Conservation (phyloP, 2,113 vertebrate genomes). For the Fulica atra region DNA sequence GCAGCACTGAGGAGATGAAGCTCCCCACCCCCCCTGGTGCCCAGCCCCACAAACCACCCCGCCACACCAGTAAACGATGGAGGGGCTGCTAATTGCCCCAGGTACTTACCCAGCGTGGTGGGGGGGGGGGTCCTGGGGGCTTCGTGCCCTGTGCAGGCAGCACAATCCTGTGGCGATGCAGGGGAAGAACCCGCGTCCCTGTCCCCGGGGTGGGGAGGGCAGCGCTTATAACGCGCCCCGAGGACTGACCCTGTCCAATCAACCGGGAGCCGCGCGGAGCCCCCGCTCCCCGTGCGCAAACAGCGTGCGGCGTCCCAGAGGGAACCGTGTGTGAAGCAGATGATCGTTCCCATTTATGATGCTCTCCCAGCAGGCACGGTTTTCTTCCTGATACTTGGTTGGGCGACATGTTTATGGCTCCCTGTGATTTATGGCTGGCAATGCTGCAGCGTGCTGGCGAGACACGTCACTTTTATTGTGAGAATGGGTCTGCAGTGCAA, state of each 20-base stretch:
- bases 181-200: not conserved
- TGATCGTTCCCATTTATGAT: not conserved
- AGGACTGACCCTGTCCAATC: not conserved
- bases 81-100: not conserved
- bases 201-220: not conserved
- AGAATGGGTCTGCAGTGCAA: not conserved
- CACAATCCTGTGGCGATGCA: accelerated
- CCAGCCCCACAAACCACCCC: not conserved
- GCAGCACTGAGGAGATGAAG: accelerated
- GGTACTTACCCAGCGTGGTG: not conserved
- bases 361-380: not conserved
- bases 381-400: not conserved
- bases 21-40: accelerated
- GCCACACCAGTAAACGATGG: accelerated
- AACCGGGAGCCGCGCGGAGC: not conserved
- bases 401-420: not conserved
- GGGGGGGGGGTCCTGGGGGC: accelerated
- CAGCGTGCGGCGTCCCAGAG: not conserved
- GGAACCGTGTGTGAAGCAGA: not conserved
- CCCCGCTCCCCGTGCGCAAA: not conserved
- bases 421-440: conserved; percentile 33
- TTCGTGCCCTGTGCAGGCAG: not conserved
- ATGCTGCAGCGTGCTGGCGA: not conserved
- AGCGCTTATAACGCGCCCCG: not conserved
- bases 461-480: not conserved